These are phyloP conservation scores for Hipposideros larvatus DNA, from an alignment of 2,797 vertebrate species.

Conservation along the genomic window DNA sequence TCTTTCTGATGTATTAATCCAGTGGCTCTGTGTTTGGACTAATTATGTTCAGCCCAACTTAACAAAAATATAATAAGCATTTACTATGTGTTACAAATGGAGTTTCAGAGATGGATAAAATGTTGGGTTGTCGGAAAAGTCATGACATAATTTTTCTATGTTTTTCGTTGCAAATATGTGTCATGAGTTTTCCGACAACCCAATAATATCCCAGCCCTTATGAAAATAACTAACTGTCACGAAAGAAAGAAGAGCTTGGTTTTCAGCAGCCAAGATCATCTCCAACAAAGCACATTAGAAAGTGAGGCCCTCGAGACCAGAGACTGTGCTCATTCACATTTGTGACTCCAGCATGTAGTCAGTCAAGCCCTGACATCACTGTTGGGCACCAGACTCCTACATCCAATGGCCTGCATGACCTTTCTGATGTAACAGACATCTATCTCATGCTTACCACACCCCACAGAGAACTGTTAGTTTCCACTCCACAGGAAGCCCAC, in stretches of 20 bases:
- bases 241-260: not conserved
- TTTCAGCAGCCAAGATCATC: constrained; percentile 4
- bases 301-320: not conserved
- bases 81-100: not conserved
- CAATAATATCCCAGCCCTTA: not conserved
- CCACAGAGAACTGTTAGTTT: not conserved
- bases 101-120: not conserved
- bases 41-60: not conserved
- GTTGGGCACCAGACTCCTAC: not conserved
- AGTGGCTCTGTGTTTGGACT: not conserved
- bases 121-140: too few species aligned
- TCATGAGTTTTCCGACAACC: too few species aligned
- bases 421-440: not conserved
- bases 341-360: not conserved
- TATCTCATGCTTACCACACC: not conserved
- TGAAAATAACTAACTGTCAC: not conserved
- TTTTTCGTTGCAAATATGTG: too few species aligned
- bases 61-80: not conserved
- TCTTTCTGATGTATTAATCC: not conserved
- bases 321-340: not conserved
- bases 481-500: not conserved
- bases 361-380: not conserved
- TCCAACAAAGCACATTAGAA: not conserved
- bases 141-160: too few species aligned
- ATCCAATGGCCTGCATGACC: not conserved